phyloP scores from a whole-genome alignment of 2,113 vertebrate species.

The Notiomystis cincta region DNA sequence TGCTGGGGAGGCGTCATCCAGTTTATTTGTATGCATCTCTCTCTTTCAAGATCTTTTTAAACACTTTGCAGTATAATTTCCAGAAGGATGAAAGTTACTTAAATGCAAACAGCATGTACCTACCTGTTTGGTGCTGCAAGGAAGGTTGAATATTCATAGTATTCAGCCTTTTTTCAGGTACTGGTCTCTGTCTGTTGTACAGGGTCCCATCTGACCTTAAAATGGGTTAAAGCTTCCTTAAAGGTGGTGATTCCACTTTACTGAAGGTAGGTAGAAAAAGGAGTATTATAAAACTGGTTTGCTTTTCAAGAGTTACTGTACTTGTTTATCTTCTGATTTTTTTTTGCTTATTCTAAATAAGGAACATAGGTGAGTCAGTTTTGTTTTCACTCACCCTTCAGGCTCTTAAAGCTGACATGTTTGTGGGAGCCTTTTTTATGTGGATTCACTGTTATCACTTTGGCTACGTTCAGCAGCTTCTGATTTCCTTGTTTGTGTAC shows the following conservation, averaged over 20 bases:
- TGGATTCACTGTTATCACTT: background rate
- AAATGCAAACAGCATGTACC: background rate
- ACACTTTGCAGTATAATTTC: background rate
- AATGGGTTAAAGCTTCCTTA: background rate
- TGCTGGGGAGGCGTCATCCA: background rate
- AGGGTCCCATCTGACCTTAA: background rate
- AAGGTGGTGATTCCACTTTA: background rate
- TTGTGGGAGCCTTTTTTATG: background rate
- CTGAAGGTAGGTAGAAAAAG: background rate
- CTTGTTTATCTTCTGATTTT: background rate
- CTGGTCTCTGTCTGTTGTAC: background rate
- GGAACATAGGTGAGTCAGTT: background rate
- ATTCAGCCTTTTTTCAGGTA: background rate
- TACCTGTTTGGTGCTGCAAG: background rate
- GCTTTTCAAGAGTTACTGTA: background rate
- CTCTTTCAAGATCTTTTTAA: slow-evolving; percentile 15
- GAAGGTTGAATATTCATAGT: background rate
- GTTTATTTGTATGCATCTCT: slow-evolving; percentile 16
- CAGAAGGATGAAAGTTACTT: background rate
- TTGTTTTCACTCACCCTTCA: background rate
- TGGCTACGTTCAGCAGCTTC: background rate
- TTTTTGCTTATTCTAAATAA: background rate
- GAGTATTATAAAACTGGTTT: background rate
- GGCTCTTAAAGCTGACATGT: background rate
- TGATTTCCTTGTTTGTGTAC: background rate